Percentiles rank a stretch among this genome's conserved stretches.
Evolutionary conservation across 2,113 vertebrate species (phyloP).

Genomic region (Galbula dea): DNA sequence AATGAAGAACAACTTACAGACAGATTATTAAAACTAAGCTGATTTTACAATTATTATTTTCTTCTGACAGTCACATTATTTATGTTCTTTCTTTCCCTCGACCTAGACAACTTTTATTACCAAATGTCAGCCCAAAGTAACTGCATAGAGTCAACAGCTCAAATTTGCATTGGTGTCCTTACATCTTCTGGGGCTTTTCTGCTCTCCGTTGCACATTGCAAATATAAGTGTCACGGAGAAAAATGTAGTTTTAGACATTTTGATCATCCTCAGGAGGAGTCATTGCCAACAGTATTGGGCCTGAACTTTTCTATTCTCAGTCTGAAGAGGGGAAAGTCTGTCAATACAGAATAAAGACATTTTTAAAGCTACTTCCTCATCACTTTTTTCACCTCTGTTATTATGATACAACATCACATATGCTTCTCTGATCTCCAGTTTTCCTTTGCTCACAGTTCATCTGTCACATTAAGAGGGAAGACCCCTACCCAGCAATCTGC

Average conservation of each 20-base stretch:
- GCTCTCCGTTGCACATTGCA: neutral
- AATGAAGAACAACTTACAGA: conserved; percentile 3
- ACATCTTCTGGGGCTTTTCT: neutral
- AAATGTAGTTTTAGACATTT: conserved; percentile 3
- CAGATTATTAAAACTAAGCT: conserved; percentile 18
- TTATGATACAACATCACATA: neutral
- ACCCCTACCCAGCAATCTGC: too few relatives aligned
- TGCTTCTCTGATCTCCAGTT: neutral
- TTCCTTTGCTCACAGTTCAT: neutral
- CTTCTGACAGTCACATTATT: conserved; percentile 1
- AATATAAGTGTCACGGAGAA: neutral
- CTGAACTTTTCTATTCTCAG: neutral
- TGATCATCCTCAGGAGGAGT: neutral
- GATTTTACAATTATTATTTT: conserved; percentile 46
- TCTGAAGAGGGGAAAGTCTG: neutral
- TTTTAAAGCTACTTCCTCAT: neutral
- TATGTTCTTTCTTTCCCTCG: neutral
- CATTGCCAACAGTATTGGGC: neutral
- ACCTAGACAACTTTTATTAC: conserved; percentile 29
- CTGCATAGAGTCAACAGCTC: neutral
- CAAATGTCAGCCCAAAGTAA: neutral
- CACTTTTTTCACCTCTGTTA: neutral
- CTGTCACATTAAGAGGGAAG: too few relatives aligned
- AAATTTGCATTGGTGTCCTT: neutral
- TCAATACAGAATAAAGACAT: neutral